A percentile compares a stretch with the other conserved stretches of the same genome.
Conservation (phyloP, 2,797 vertebrate genomes). For the Poeciliopsis presidionis region DNA sequence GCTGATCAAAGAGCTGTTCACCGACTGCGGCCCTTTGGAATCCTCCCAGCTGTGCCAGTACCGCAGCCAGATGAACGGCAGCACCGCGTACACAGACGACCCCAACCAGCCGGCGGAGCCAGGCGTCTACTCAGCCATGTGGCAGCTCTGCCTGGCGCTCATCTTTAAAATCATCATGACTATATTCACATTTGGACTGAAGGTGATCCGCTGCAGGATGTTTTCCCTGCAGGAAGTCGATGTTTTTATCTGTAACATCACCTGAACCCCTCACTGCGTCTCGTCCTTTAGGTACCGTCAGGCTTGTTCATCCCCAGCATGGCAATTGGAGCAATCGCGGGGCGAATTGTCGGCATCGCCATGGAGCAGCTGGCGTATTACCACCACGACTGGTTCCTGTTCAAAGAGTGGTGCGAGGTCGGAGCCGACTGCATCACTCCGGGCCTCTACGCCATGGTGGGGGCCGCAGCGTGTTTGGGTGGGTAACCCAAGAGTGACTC, state of each 20-base stretch:
- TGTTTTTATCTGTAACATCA: neutral
- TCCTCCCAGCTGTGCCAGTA: constrained; percentile 98
- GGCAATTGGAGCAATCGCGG: constrained; percentile 98
- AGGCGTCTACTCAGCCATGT: constrained; percentile 96
- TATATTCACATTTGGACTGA: constrained; percentile 98
- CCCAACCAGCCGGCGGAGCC: constrained; percentile 89
- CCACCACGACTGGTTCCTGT: constrained; percentile 99
- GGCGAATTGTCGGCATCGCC: constrained; percentile 97
- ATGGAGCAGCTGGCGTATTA: constrained; percentile 97
- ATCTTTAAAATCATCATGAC: constrained; percentile 99
- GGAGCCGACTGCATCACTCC: constrained; percentile 99
- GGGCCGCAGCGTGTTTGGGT: constrained; percentile 97
- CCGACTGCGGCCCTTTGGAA: constrained; percentile 95
- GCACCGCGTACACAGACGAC: constrained; percentile 88
- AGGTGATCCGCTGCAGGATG: constrained; percentile 78
- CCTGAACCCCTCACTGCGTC: neutral
- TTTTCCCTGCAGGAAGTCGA: neutral
- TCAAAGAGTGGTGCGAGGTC: constrained; percentile 98
- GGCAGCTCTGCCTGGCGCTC: constrained; percentile 96
- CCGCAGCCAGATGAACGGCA: constrained; percentile 95
- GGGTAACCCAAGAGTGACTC: constrained; percentile 51
- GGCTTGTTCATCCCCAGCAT: constrained; percentile 99
- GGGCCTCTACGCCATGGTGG: constrained; percentile 98
- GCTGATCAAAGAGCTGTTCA: constrained; percentile 98
- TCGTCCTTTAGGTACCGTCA: constrained; percentile 87